These are phyloP conservation scores for Ranitomeya variabilis DNA, from an alignment of 2,113 vertebrate genomes.

Conservation along the genomic window DNA sequence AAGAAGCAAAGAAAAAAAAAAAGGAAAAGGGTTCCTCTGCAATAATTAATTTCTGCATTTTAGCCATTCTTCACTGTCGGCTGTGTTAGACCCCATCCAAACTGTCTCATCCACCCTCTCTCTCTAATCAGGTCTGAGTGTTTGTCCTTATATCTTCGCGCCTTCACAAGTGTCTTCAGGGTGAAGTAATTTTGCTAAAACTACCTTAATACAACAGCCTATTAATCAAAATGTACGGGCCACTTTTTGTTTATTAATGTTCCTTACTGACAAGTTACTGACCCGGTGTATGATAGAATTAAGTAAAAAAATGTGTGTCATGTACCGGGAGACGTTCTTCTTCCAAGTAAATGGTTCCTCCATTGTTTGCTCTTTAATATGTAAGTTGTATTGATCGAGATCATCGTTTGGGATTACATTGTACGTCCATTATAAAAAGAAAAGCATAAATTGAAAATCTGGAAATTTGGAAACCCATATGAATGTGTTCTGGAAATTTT, in stretches of 20 bases:
- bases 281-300: constrained; percentile 41
- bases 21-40: constrained; percentile 70
- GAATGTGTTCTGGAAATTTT: background rate
- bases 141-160: constrained; percentile 62
- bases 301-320: constrained; percentile 20
- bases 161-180: constrained; percentile 64
- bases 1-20: constrained; percentile 62
- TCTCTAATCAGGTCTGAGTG: constrained; percentile 73
- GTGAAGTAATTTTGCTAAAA: constrained; percentile 68
- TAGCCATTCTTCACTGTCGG: constrained; percentile 89
- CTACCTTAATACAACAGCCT: constrained; percentile 46
- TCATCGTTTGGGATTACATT: background rate
- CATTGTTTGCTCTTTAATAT: background rate
- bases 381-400: background rate
- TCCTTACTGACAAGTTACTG: constrained; percentile 39
- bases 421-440: background rate
- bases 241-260: constrained; percentile 61
- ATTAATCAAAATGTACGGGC: constrained; percentile 47
- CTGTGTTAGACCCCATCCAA: constrained; percentile 54
- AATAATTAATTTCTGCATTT: constrained; percentile 91
- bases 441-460: background rate
- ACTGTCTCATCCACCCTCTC: constrained; percentile 63
- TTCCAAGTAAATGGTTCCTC: background rate
- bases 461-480: background rate
- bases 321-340: background rate